Conservation (phyloP, 1,140 invertebrate genomes). For the Samia ricini region DNA sequence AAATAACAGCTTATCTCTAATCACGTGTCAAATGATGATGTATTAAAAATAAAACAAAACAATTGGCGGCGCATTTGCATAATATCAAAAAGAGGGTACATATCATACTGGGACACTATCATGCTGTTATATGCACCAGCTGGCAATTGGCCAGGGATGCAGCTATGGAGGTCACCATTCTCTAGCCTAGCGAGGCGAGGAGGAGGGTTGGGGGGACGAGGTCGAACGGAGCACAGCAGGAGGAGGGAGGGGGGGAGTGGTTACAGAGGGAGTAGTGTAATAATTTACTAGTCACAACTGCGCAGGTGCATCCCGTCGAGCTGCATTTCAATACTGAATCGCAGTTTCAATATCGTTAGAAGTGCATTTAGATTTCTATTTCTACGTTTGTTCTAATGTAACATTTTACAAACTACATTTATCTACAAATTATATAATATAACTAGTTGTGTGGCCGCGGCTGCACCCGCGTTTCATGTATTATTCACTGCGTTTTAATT, state of each 20-base stretch:
- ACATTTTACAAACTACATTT: not conserved
- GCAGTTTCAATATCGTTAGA: no score
- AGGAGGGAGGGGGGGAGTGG: conserved; percentile 8
- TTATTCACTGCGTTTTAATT: no score
- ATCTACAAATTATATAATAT: no score
- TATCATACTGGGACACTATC: conserved; percentile 14
- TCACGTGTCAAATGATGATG: not conserved
- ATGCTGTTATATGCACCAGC: conserved; percentile 44
- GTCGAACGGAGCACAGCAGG: conserved; percentile 2
- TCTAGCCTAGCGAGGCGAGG: conserved; percentile 15
- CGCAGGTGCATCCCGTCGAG: conserved; percentile 56
- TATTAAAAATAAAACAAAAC: not conserved
- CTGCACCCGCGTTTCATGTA: no score
- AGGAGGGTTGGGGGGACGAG: conserved; percentile 15
- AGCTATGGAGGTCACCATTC: conserved; percentile 53
- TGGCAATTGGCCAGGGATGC: conserved; percentile 66
- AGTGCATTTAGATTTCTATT: not conserved
- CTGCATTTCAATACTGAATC: not conserved
- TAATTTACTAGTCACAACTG: conserved; percentile 47
- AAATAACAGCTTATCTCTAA: no score
- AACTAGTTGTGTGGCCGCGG: no score
- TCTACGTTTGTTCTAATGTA: not conserved
- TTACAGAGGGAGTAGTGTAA: conserved; percentile 20
- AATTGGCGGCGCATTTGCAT: not conserved
- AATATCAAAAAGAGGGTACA: not conserved